Evolutionary conservation across 2,113 vertebrate genomes (phyloP).

Genomic region (Otocyon megalotis): DNA sequence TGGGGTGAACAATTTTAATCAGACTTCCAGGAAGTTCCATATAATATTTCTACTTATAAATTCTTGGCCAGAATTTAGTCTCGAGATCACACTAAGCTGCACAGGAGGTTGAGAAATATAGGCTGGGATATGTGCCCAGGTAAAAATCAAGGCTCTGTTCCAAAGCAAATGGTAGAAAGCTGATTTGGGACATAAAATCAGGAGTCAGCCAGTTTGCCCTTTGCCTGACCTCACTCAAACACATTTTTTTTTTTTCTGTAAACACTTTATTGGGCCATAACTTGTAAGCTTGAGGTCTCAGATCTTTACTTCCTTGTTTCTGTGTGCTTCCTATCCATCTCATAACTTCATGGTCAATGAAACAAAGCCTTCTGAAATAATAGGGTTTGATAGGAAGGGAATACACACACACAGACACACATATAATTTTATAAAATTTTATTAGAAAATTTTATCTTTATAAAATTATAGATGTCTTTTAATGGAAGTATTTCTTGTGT

Average conservation of each 20-base stretch:
- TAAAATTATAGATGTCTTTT: background rate
- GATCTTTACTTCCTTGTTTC: background rate
- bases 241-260: background rate
- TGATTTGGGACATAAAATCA: background rate
- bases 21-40: background rate
- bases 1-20: background rate
- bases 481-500: background rate
- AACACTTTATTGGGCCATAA: background rate
- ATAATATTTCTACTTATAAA: background rate
- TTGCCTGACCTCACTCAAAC: background rate
- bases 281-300: background rate
- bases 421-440: too few relatives aligned
- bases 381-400: background rate
- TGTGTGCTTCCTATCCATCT: background rate
- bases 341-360: background rate
- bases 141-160: background rate
- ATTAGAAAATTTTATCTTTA: background rate
- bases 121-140: background rate
- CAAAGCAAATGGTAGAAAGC: background rate
- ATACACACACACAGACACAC: background rate
- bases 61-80: background rate
- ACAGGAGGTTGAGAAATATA: background rate
- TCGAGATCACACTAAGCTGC: background rate
- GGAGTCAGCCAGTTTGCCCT: background rate
- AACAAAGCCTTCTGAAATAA: background rate